These are phyloP conservation scores for Apis cerana DNA, from an alignment of 1,140 invertebrate genomes.

Conservation along the genomic window DNA sequence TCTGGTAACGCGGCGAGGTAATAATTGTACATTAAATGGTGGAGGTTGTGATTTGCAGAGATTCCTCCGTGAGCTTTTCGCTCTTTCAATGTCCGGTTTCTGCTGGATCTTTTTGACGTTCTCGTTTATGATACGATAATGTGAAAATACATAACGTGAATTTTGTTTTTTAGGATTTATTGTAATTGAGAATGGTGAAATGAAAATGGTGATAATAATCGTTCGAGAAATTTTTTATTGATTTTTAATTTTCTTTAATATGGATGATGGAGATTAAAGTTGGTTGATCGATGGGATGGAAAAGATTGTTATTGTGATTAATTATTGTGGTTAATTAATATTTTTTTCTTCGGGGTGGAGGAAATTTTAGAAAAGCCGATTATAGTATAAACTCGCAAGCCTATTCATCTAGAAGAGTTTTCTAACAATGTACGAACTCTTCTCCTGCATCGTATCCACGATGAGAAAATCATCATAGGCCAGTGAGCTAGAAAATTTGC, in stretches of 20 bases:
- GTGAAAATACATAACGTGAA: too few relatives aligned
- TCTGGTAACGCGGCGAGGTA: not conserved
- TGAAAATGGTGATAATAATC: too few relatives aligned
- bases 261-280: too few relatives aligned
- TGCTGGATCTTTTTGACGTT: too few relatives aligned
- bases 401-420: constrained; percentile 9
- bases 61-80: too few relatives aligned
- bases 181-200: too few relatives aligned
- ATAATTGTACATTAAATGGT: constrained; percentile 38
- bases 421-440: constrained; percentile 4
- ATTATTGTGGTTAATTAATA: not conserved
- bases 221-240: too few relatives aligned
- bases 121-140: too few relatives aligned
- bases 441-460: not conserved
- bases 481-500: constrained; percentile 20
- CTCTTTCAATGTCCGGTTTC: too few relatives aligned
- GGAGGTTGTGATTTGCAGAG: not conserved
- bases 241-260: too few relatives aligned
- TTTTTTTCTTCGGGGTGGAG: not conserved
- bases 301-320: not conserved
- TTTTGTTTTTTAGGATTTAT: not conserved
- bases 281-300: too few relatives aligned
- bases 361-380: not conserved
- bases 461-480: constrained; percentile 13
- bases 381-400: constrained; percentile 6